Conservation (phyloP, 2,113 vertebrate genomes). For the Mesoclemmys tuberculata region DNA sequence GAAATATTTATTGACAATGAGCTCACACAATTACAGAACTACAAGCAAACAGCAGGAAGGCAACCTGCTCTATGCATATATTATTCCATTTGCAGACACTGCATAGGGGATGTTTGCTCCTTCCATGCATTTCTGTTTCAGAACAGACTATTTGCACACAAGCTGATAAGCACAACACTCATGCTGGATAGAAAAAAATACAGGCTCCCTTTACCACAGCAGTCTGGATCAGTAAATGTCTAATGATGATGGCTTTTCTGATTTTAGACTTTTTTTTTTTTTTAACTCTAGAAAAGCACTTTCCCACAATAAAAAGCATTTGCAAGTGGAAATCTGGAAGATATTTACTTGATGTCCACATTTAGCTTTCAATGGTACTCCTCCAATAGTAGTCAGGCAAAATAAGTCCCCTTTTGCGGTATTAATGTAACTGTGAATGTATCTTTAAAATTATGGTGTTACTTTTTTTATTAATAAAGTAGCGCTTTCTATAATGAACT, state of each 20-base stretch:
- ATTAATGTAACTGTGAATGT: not conserved
- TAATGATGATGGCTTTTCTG: constrained; percentile 41
- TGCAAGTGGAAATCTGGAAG: not conserved
- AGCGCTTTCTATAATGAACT: no score
- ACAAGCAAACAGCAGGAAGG: not conserved
- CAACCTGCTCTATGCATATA: not conserved
- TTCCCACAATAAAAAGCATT: not conserved
- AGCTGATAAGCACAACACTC: constrained; percentile 32
- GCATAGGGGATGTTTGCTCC: not conserved
- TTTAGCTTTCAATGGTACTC: not conserved
- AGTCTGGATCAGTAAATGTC: constrained; percentile 48
- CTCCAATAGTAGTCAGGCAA: not conserved
- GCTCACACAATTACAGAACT: not conserved
- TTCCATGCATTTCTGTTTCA: constrained; percentile 37
- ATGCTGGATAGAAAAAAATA: not conserved
- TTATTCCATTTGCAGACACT: not conserved
- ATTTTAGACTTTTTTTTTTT: not conserved
- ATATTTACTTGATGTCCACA: not conserved
- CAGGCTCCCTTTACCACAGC: not conserved
- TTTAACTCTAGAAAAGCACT: not conserved
- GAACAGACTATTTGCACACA: constrained; percentile 42
- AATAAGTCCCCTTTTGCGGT: not conserved
- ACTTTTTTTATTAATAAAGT: no score
- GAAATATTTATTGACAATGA: not conserved
- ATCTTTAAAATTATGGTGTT: not conserved